A percentile compares a stretch with the other conserved stretches of the same genome.
Evolutionary conservation across 2,797 vertebrate species (phyloP).

Genomic region (Rhodeus uyekii): DNA sequence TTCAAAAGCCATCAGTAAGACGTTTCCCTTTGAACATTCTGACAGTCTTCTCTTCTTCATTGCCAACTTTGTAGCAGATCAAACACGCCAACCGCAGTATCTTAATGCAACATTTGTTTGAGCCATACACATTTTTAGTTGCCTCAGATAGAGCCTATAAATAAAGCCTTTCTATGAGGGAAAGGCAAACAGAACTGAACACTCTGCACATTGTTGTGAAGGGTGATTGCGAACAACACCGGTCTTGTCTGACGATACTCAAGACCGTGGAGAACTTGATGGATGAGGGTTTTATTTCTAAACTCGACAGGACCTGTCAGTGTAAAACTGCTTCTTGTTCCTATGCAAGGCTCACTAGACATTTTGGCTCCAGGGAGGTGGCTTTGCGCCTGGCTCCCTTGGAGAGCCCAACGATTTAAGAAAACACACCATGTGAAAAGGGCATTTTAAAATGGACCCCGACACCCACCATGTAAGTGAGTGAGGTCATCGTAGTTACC

Average conservation of each 20-base stretch:
- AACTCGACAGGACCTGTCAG: slow-evolving; percentile 56
- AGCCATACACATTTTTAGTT: slow-evolving; percentile 52
- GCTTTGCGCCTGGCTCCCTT: slow-evolving; percentile 73
- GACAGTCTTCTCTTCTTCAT: slow-evolving; percentile 31
- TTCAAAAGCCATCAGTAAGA: slow-evolving; percentile 34
- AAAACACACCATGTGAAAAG: slow-evolving; percentile 57
- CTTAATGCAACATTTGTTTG: slow-evolving; percentile 60
- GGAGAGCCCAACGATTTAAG: slow-evolving; percentile 63
- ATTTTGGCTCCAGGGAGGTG: slow-evolving; percentile 73
- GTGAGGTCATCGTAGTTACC: slow-evolving; percentile 76
- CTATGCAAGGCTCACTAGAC: slow-evolving; percentile 70
- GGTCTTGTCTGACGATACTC: slow-evolving; percentile 51
- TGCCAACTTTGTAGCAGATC: slow-evolving; percentile 38
- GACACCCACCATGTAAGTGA: slow-evolving; percentile 75
- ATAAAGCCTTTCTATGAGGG: slow-evolving; percentile 48
- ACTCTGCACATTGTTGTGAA: slow-evolving; percentile 55
- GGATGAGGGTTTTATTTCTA: slow-evolving; percentile 56
- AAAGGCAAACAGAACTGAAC: slow-evolving; percentile 44
- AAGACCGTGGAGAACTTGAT: slow-evolving; percentile 52
- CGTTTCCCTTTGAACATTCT: slow-evolving; percentile 33
- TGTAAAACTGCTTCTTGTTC: slow-evolving; percentile 58
- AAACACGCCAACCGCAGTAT: slow-evolving; percentile 42
- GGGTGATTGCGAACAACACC: slow-evolving; percentile 54
- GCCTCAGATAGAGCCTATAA: slow-evolving; percentile 53
- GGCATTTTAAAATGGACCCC: slow-evolving; percentile 68